Base-by-base conservation (phyloP, 2,113 vertebrate species). In the Heterocephalus glaber region DNA sequence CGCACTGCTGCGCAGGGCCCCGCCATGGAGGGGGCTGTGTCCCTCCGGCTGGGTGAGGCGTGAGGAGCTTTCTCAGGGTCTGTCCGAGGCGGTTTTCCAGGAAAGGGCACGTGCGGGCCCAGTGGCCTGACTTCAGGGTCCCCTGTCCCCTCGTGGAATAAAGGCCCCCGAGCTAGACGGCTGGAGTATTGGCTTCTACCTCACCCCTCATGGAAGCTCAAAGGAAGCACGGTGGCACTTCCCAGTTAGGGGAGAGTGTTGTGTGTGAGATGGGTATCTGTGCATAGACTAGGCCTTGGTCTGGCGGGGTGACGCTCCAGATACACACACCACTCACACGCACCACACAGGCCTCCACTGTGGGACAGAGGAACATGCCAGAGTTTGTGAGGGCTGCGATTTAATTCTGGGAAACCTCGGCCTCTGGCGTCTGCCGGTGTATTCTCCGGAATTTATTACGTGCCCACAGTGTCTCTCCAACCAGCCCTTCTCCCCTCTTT, bases 401-500 rank as follows among this genome's bases (percentile, higher is more conserved):
- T 97, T 85, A 89, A 87, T 97, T 96, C 93, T 96, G 95, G 86
- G 93, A 97, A 97, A 61, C 26, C 56, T 80, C 74, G 83, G 91
- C 86, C 80, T 96, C 93, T 96, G 72, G 82, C 77, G 81, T 93
- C 94, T 97, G 84, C 90, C 91, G 96, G 2, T 94, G 86, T 47
- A 74, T 86, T 52, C 89, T 96, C 86, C 97, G 96, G 95, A 96
- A 97, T 98, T 96, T 90, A 94, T 92, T 86, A 84, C 41, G 93
- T 89, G 89, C 95, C 94, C 91, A 0, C 83, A 94, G 3, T 84
- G 63, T 77, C 74, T 96, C 94, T 95, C 58, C 2, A 1, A 83
- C 19, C 72, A 85, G 68, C 52, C 44, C 0, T 86, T 86, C 90
- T 93, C 72, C 79, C 68, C 52, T 58, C 5, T 92, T 91, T 97